Percentiles rank a stretch among this genome's conserved stretches.
Evolutionary conservation across 2,113 vertebrate genomes (phyloP).

Genomic region (Cinclus mexicanus): DNA sequence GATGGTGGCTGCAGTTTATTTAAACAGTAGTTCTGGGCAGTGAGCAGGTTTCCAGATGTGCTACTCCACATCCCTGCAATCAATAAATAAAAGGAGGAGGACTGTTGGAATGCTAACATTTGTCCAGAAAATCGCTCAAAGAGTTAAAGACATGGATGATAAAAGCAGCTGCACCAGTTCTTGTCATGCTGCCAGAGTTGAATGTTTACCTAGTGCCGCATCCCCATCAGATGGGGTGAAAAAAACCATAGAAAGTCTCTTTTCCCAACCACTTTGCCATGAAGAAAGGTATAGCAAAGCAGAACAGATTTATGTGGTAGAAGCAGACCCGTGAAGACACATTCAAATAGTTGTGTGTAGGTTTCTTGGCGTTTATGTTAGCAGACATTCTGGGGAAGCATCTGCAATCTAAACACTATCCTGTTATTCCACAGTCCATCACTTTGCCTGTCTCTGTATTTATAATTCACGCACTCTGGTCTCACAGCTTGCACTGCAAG

Average conservation of each 20-base stretch:
- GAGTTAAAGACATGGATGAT: slow-evolving; percentile 49
- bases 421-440: slow-evolving; percentile 43
- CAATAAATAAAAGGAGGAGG: slow-evolving; percentile 67
- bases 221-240: slow-evolving; percentile 34
- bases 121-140: slow-evolving; percentile 65
- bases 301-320: slow-evolving; percentile 45
- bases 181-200: slow-evolving; percentile 49
- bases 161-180: slow-evolving; percentile 52
- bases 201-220: slow-evolving; percentile 40
- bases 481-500: neutral
- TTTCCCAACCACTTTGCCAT: slow-evolving; percentile 29
- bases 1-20: slow-evolving; percentile 14
- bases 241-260: neutral
- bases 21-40: slow-evolving; percentile 55
- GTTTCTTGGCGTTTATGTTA: slow-evolving; percentile 14
- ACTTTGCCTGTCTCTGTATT: neutral
- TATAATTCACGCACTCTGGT: neutral
- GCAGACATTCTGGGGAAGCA: slow-evolving; percentile 25
- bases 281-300: neutral
- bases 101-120: slow-evolving; percentile 63
- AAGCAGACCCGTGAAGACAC: slow-evolving; percentile 19
- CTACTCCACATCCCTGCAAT: slow-evolving; percentile 43
- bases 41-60: slow-evolving; percentile 67
- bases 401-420: slow-evolving; percentile 42
- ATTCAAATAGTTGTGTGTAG: neutral